A percentile compares a stretch with the other conserved stretches of the same genome.
Evolutionary conservation across 2,888 invertebrate genomes (phyloP).

Genomic region (Panopea generosa): DNA sequence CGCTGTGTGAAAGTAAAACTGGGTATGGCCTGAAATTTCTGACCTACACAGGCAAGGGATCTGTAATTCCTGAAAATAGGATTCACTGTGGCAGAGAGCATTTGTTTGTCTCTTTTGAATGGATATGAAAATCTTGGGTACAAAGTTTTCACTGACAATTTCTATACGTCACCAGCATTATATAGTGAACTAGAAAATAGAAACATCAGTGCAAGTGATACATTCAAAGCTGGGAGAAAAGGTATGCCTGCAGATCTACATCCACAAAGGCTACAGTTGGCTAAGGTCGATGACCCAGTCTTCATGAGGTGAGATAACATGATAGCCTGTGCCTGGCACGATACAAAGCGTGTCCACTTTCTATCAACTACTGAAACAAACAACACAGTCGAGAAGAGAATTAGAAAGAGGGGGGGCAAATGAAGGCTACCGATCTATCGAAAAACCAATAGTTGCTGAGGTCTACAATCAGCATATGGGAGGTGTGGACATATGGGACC

Average conservation of each 20-base stretch:
- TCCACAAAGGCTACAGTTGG: constrained; percentile 19
- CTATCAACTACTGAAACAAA: constrained; percentile 15
- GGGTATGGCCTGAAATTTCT: constrained; percentile 41
- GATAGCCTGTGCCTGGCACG: constrained; percentile 60
- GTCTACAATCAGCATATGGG: constrained; percentile 34
- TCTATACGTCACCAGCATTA: constrained; percentile 34
- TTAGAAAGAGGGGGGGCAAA: constrained; percentile 8
- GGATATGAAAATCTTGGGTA: constrained; percentile 49
- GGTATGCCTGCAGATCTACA: constrained; percentile 43
- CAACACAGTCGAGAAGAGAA: constrained; percentile 22
- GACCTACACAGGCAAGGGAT: constrained; percentile 12
- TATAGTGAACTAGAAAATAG: constrained; percentile 24
- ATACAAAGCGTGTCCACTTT: constrained; percentile 56
- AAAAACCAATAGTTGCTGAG: constrained; percentile 32
- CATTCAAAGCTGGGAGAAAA: constrained; percentile 42
- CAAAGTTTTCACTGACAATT: constrained; percentile 40
- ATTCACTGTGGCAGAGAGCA: constrained; percentile 36
- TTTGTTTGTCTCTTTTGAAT: constrained; percentile 21
- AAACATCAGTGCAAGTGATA: constrained; percentile 41
- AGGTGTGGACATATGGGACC: constrained; percentile 30
- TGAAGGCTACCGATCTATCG: constrained; percentile 21
- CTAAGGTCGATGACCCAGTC: constrained; percentile 59
- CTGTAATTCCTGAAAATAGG: neutral
- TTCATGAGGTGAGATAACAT: constrained; percentile 45
- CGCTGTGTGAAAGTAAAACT: constrained; percentile 48